phyloP scores from a whole-genome alignment of 1,140 invertebrate genomes.

The Temnothorax nylanderi region DNA sequence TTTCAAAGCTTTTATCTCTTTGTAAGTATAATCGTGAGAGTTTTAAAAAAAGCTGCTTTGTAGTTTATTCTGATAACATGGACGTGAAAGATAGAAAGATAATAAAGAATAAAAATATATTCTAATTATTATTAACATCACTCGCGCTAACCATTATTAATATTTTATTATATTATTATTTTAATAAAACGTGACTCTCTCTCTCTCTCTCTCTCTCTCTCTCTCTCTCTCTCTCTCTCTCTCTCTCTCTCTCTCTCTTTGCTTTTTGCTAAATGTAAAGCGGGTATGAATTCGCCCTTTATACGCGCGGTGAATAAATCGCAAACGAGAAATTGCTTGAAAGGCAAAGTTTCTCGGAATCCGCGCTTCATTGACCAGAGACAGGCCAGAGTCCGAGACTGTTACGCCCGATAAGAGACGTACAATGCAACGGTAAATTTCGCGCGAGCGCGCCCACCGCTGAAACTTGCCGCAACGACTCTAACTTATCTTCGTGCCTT shows the following conservation, averaged over 20 bases:
- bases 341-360: neutral
- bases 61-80: neutral
- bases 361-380: neutral
- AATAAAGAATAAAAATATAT: neutral
- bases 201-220: too few species aligned
- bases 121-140: neutral
- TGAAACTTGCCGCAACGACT: constrained; percentile 12
- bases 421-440: constrained; percentile 28
- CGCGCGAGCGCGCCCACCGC: neutral
- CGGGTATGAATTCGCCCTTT: neutral
- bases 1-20: constrained; percentile 4
- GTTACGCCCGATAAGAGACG: constrained; percentile 39
- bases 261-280: neutral
- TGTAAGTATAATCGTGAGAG: neutral
- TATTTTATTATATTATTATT: neutral
- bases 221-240: neutral
- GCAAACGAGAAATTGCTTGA: constrained; percentile 3
- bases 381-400: neutral
- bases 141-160: neutral
- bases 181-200: neutral
- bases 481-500: neutral
- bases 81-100: neutral
- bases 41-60: neutral
- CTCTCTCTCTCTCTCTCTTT: neutral
- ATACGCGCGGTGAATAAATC: neutral